phyloP scores from a whole-genome alignment of 2,797 vertebrate species.

The Rhyacichthys aspro region DNA sequence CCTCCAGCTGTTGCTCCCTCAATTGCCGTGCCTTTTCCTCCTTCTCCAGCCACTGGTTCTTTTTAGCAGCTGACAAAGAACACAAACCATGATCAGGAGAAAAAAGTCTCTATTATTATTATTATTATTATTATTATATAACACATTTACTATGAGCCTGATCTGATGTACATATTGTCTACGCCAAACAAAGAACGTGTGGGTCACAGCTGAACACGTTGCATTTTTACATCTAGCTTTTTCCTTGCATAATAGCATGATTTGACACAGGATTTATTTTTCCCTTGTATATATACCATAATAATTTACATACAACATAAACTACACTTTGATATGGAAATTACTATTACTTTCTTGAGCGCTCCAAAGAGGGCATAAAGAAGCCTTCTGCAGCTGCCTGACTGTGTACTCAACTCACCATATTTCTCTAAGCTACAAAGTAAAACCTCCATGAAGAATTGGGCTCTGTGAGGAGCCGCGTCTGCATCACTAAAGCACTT shows the following conservation, averaged over 20 bases:
- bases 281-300: constrained; percentile 20
- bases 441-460: constrained; percentile 52
- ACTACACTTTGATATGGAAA: constrained; percentile 64
- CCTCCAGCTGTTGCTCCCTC: constrained; percentile 93
- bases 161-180: too few species aligned
- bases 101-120: too few species aligned
- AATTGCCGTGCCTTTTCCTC: constrained; percentile 91
- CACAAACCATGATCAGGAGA: neutral
- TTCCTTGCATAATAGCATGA: too few species aligned
- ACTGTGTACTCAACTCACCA: constrained; percentile 38
- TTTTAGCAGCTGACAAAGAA: constrained; percentile 85
- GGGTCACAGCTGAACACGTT: too few species aligned
- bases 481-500: constrained; percentile 34
- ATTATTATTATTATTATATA: too few species aligned
- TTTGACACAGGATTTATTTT: too few species aligned
- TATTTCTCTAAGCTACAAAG: constrained; percentile 44
- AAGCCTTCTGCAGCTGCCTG: constrained; percentile 39
- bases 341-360: constrained; percentile 32
- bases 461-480: constrained; percentile 21
- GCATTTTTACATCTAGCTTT: too few species aligned
- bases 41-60: constrained; percentile 94
- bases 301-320: constrained; percentile 53
- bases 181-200: too few species aligned
- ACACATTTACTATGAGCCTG: too few species aligned
- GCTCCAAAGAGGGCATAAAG: constrained; percentile 35